Evolutionary conservation across 1,140 invertebrate species (phyloP).

Genomic region (Drosophila ogumai): DNA sequence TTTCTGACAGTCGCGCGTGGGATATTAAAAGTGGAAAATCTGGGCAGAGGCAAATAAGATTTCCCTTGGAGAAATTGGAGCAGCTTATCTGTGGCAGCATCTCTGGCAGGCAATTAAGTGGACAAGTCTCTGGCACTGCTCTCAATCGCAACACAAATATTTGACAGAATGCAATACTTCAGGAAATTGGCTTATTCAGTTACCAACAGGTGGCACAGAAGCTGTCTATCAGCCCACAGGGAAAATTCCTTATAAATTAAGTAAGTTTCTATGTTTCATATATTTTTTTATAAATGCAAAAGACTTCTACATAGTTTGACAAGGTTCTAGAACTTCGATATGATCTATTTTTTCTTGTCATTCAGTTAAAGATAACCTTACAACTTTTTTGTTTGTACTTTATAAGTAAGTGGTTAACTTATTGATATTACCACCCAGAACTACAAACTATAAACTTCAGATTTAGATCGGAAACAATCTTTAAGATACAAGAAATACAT

Average conservation of each 20-base stretch:
- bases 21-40: conserved; percentile 54
- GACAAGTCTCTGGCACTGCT: conserved; percentile 19
- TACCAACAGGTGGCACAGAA: conserved; percentile 7
- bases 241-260: not conserved
- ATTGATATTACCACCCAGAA: too few relatives aligned
- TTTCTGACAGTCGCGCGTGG: conserved; percentile 66
- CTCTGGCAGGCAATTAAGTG: conserved; percentile 45
- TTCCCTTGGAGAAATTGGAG: conserved; percentile 20
- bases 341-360: too few relatives aligned
- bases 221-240: not conserved
- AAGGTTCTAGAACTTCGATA: too few relatives aligned
- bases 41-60: conserved; percentile 23
- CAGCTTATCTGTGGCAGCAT: conserved; percentile 30
- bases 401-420: too few relatives aligned
- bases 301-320: too few relatives aligned
- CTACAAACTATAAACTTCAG: too few relatives aligned
- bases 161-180: conserved; percentile 13
- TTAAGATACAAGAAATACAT: not conserved
- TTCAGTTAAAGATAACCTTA: too few relatives aligned
- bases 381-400: too few relatives aligned
- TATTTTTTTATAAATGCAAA: too few relatives aligned
- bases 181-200: conserved; percentile 7
- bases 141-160: conserved; percentile 34
- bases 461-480: too few relatives aligned
- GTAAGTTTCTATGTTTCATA: not conserved